Conservation (phyloP, 2,797 vertebrate species). For the Parauchenoglanis punctatus region DNA sequence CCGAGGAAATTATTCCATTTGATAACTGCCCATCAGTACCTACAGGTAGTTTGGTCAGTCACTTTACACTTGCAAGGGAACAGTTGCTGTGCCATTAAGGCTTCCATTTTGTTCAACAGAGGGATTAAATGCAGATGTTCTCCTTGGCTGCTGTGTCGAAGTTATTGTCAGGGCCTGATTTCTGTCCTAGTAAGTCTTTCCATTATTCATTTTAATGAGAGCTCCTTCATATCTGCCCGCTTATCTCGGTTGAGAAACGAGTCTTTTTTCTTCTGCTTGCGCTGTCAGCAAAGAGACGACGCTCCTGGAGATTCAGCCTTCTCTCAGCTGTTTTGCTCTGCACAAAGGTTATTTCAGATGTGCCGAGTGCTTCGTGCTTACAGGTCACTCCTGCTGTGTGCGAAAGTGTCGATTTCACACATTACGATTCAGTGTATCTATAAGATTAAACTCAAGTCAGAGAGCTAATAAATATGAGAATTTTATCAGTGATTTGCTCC, state of each 20-base stretch:
- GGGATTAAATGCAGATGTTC: background rate
- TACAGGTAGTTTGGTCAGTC: background rate
- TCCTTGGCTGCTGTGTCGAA: background rate
- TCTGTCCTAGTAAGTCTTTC: background rate
- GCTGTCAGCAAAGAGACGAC: background rate
- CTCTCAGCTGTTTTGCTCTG: background rate
- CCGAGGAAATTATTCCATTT: background rate
- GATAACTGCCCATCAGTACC: background rate
- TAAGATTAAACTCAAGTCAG: background rate
- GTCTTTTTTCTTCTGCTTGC: too few species aligned
- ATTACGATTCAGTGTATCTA: background rate
- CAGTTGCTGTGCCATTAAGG: background rate
- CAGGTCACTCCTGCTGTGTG: background rate
- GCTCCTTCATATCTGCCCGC: background rate
- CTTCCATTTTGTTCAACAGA: background rate
- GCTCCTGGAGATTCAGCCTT: background rate
- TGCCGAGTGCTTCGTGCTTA: background rate
- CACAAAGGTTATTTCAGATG: background rate
- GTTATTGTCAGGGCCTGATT: background rate
- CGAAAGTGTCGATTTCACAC: background rate
- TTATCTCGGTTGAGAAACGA: background rate
- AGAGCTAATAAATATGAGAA: background rate
- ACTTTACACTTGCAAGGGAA: background rate
- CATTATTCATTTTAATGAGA: slow-evolving; percentile 10
- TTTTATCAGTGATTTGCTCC: background rate